Percentiles rank a stretch among this genome's conserved stretches.
These are phyloP conservation scores for Podarcis raffonei DNA, from an alignment of 2,113 vertebrate species.

Conservation along the genomic window DNA sequence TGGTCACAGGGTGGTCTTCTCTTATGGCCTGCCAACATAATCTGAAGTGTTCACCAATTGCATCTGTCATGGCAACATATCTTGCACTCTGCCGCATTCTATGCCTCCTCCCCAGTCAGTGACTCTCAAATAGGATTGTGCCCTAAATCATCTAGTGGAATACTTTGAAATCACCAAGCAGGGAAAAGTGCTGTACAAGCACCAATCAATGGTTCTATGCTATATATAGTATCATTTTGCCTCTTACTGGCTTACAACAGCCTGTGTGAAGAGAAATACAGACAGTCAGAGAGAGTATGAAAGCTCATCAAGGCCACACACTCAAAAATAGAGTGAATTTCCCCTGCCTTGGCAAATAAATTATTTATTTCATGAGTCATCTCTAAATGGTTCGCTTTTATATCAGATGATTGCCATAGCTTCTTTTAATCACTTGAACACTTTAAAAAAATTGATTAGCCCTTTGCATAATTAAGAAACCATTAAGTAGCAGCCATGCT, in stretches of 20 bases:
- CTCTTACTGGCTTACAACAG: not conserved
- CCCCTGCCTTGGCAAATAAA: constrained; percentile 43
- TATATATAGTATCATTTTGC: constrained; percentile 4
- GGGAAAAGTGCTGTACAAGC: not conserved
- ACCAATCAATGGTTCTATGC: not conserved
- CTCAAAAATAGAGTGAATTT: constrained; percentile 50
- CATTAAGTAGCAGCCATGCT: constrained; percentile 58
- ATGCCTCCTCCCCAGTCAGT: not conserved
- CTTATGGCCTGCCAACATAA: not conserved
- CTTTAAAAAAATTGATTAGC: constrained; percentile 60
- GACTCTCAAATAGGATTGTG: not conserved
- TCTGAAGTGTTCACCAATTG: not conserved
- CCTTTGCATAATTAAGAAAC: constrained; percentile 65
- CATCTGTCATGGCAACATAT: not conserved
- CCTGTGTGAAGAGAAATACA: constrained; percentile 6
- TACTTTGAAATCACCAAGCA: constrained; percentile 20
- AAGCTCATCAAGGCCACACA: not conserved
- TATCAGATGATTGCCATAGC: constrained; percentile 60
- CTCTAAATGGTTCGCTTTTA: constrained; percentile 59
- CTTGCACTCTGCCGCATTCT: not conserved
- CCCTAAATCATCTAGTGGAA: not conserved
- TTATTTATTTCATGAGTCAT: constrained; percentile 54
- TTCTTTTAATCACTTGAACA: constrained; percentile 65
- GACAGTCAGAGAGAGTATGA: constrained; percentile 39
- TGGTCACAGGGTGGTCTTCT: not conserved